A percentile compares a stretch with the other conserved stretches of the same genome.
These are phyloP conservation scores for Buphagus erythrorhynchus DNA, from an alignment of 2,797 vertebrate genomes.

Conservation along the genomic window DNA sequence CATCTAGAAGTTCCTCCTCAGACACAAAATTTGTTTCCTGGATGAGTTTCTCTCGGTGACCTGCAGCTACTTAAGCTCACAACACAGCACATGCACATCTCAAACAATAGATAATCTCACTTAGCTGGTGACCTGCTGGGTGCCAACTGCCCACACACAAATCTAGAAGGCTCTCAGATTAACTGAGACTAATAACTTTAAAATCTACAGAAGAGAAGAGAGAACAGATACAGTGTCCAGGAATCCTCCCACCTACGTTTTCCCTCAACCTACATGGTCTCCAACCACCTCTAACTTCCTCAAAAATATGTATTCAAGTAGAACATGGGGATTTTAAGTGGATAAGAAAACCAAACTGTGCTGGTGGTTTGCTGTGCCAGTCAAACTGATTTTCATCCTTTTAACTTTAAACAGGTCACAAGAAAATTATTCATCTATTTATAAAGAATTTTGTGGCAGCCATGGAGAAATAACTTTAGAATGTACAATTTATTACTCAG, in stretches of 20 bases:
- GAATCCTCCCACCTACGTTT: background rate
- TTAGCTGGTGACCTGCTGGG: background rate
- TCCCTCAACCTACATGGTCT: rapidly evolving
- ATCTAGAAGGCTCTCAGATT: background rate
- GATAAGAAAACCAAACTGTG: background rate
- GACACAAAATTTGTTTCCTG: background rate
- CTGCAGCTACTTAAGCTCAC: background rate
- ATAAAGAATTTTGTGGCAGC: background rate
- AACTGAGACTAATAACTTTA: background rate
- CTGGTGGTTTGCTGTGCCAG: background rate
- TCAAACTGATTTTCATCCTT: background rate
- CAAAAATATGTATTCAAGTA: background rate
- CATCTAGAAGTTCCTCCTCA: background rate
- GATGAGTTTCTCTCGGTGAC: background rate
- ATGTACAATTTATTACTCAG: background rate
- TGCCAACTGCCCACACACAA: background rate
- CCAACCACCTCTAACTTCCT: background rate
- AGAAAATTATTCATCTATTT: background rate
- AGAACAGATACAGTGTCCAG: background rate
- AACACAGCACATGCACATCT: rapidly evolving
- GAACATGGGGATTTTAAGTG: background rate
- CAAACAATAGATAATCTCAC: background rate
- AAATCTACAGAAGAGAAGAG: background rate
- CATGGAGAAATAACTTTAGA: background rate
- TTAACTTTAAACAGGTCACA: background rate